Percentiles rank a stretch among this genome's conserved stretches.
Evolutionary conservation across 2,113 vertebrate species (phyloP).

Genomic region (Electrona antarctica): DNA sequence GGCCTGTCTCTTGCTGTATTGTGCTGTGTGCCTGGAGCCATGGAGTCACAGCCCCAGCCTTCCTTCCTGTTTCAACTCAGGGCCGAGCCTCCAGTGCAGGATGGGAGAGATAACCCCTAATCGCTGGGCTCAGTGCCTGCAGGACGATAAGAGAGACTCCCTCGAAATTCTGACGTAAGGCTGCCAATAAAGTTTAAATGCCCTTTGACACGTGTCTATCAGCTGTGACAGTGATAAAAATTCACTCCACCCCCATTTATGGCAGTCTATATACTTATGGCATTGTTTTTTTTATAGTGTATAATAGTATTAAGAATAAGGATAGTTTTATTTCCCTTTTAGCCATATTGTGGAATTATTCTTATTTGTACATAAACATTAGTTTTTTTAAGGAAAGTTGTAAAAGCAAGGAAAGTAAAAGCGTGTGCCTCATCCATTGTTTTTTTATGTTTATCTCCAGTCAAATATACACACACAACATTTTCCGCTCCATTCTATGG

Average conservation of each 20-base stretch:
- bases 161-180: slow-evolving; percentile 26
- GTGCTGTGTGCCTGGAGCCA: slow-evolving; percentile 52
- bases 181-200: slow-evolving; percentile 69
- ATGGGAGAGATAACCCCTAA: slow-evolving; percentile 80
- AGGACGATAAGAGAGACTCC: slow-evolving; percentile 64
- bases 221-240: slow-evolving; percentile 43
- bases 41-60: slow-evolving; percentile 56
- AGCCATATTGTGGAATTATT: background rate
- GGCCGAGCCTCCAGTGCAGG: slow-evolving; percentile 69
- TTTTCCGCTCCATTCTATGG: slow-evolving; percentile 31
- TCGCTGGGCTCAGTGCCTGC: slow-evolving; percentile 50
- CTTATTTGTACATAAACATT: background rate
- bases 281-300: background rate
- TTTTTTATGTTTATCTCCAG: slow-evolving; percentile 16
- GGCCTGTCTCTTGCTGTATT: slow-evolving; percentile 50
- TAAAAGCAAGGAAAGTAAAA: slow-evolving; percentile 8
- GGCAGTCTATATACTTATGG: background rate
- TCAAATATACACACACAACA: slow-evolving; percentile 1
- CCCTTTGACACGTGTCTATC: slow-evolving; percentile 55
- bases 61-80: slow-evolving; percentile 74
- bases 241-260: slow-evolving; percentile 9
- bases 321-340: background rate
- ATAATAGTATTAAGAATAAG: background rate
- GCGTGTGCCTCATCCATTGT: slow-evolving; percentile 12
- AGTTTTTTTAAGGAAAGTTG: too few species aligned